Conservation (phyloP, 2,888 invertebrate genomes). For the Pristionchus arcanus region DNA sequence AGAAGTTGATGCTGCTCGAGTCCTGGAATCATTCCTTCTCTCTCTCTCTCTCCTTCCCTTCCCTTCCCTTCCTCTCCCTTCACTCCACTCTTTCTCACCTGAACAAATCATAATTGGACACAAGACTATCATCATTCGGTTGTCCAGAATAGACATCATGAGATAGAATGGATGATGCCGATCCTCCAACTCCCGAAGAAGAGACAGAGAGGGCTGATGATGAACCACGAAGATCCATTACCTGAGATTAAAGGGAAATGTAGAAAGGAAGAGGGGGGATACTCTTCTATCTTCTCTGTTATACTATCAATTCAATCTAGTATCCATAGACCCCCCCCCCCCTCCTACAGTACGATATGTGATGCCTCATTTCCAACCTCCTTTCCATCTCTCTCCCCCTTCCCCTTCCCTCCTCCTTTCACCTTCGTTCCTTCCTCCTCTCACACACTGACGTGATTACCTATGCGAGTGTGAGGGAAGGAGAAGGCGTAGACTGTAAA, state of each 20-base stretch:
- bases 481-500: constrained; percentile 22
- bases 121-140: constrained; percentile 43
- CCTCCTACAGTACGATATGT: not conserved
- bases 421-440: not conserved
- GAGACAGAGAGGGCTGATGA: constrained; percentile 6
- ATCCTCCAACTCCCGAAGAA: constrained; percentile 47
- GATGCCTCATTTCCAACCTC: constrained; percentile 11
- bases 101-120: not conserved
- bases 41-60: not conserved
- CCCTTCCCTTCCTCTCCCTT: not conserved
- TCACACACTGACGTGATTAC: constrained; percentile 47
- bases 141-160: constrained; percentile 20
- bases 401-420: not conserved
- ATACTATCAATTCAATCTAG: not conserved
- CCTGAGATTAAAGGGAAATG: not conserved
- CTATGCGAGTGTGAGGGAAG: constrained; percentile 38
- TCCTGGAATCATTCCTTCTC: not conserved
- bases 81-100: not conserved
- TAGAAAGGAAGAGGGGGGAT: no score
- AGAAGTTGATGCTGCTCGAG: constrained; percentile 33
- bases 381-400: not conserved
- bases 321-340: not conserved
- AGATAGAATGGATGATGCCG: constrained; percentile 34
- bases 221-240: constrained; percentile 15
- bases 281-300: not conserved